A percentile compares a stretch with the other conserved stretches of the same genome.
Conservation (phyloP, 2,113 vertebrate species). For the Tonatia bakeri region DNA sequence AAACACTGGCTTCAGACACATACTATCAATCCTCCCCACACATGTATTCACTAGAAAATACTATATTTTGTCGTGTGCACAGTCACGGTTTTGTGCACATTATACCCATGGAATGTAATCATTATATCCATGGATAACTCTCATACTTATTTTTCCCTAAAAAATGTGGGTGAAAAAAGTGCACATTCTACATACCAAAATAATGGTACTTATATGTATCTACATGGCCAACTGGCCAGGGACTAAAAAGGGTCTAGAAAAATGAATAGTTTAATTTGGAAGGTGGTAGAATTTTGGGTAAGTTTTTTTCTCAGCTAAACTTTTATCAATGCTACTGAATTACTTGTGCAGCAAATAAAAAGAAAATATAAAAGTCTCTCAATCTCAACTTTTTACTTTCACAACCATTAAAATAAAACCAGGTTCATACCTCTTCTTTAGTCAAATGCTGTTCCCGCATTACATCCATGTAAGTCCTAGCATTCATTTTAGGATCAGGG, state of each 20-base stretch:
- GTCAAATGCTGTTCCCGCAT: constrained; percentile 98
- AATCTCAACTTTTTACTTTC: background rate
- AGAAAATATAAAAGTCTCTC: background rate
- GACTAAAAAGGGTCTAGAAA: background rate
- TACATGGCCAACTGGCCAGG: background rate
- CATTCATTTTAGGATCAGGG: constrained; percentile 97
- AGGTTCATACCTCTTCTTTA: constrained; percentile 91
- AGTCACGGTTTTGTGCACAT: too few relatives aligned
- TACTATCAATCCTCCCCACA: background rate
- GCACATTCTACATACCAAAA: too few relatives aligned
- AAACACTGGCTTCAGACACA: background rate
- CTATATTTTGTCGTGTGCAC: too few relatives aligned
- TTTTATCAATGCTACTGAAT: constrained; percentile 13
- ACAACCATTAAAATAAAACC: background rate
- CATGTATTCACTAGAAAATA: background rate
- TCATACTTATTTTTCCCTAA: too few relatives aligned
- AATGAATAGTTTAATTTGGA: background rate
- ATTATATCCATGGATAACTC: too few relatives aligned
- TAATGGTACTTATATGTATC: too few relatives aligned
- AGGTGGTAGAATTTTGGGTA: background rate
- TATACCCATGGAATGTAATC: too few relatives aligned
- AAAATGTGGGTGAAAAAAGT: too few relatives aligned
- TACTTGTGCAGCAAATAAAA: background rate
- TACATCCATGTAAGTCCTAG: constrained; percentile 98
- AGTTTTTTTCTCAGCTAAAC: background rate